These are phyloP conservation scores for Heterotilapia buettikoferi DNA, from an alignment of 2,113 vertebrate genomes.

Conservation along the genomic window DNA sequence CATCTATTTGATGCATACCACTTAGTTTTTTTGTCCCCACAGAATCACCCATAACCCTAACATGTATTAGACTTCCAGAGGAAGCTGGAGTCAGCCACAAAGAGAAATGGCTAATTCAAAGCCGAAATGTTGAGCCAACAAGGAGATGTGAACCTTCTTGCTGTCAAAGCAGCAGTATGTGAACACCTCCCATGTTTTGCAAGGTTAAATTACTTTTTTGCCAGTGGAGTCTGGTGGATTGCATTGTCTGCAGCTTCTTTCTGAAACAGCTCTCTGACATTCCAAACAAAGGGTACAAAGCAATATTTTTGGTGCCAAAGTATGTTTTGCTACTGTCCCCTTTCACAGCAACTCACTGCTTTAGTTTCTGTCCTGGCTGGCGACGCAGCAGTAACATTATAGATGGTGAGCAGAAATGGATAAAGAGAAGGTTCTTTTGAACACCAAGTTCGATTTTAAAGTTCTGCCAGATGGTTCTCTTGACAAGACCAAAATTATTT, in stretches of 20 bases:
- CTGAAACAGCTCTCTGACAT: not conserved
- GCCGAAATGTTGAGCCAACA: not conserved
- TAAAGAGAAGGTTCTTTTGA: not conserved
- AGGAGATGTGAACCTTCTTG: not conserved
- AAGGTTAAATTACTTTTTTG: not conserved
- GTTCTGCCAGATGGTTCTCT: not conserved
- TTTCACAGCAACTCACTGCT: not conserved
- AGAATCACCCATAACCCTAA: not conserved
- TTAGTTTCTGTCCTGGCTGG: not conserved
- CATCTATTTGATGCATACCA: not conserved
- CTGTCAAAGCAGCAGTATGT: not conserved
- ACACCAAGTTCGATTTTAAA: not conserved
- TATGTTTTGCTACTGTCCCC: not conserved
- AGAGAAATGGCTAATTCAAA: not conserved
- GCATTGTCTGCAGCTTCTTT: not conserved
- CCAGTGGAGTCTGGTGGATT: not conserved
- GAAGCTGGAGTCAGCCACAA: not conserved
- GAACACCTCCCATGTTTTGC: not conserved
- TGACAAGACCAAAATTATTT: not conserved
- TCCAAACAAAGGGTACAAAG: not conserved
- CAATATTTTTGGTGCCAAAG: not conserved
- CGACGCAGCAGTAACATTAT: not conserved
- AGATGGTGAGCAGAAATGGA: not conserved
- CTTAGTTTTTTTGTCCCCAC: not conserved
- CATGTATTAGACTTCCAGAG: not conserved